Percentiles rank a stretch among this genome's conserved stretches.
Evolutionary conservation across 2,888 invertebrate species (phyloP).

Genomic region (Ceraclea dissimilis): DNA sequence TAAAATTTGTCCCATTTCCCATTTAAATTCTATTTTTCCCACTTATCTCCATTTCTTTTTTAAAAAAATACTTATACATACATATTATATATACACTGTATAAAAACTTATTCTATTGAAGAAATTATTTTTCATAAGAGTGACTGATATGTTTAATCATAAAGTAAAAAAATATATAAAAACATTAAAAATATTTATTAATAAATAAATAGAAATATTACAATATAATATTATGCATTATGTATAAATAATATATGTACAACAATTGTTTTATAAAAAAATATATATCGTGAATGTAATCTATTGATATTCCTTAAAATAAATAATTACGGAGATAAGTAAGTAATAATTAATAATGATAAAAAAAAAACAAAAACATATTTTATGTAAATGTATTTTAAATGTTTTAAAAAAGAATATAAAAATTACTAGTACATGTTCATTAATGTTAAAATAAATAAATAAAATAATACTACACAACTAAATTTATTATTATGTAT

Average conservation of each 20-base stretch:
- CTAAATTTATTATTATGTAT: no score
- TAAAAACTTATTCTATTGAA: constrained; percentile 24
- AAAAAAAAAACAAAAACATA: constrained; percentile 5
- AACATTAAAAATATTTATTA: constrained; percentile 24
- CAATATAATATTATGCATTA: background rate
- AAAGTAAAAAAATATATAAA: no score
- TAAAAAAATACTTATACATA: constrained; percentile 11
- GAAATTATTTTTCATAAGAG: constrained; percentile 26
- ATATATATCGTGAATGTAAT: constrained; percentile 23
- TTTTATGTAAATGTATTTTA: constrained; percentile 20
- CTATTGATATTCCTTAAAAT: constrained; percentile 20
- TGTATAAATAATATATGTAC: no score
- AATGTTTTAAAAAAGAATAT: constrained; percentile 8
- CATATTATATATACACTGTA: constrained; percentile 20
- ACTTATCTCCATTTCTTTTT: no score
- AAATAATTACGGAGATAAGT: constrained; percentile 13
- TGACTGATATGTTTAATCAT: constrained; percentile 24
- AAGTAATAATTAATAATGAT: constrained; percentile 22
- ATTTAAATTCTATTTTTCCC: no score
- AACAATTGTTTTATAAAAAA: no score
- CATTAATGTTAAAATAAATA: constrained; percentile 12
- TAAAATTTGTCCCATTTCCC: no score
- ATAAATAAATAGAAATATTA: background rate
- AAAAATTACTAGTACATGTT: constrained; percentile 14
- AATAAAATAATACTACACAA: no score